Evolutionary conservation across 2,113 vertebrate species (phyloP).

Genomic region (Chaenogobius annularis): DNA sequence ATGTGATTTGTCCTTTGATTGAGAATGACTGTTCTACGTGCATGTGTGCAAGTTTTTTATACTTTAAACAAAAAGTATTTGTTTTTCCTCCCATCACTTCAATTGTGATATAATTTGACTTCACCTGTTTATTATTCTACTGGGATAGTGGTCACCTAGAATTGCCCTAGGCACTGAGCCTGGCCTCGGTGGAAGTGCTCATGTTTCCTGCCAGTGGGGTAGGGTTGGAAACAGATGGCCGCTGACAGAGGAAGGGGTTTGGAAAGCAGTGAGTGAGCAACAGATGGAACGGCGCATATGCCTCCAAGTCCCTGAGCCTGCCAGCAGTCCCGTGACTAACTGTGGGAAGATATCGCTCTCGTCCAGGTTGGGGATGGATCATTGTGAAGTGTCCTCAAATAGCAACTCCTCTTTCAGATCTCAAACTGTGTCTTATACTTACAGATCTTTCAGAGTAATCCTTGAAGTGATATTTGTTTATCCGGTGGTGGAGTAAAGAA

Average conservation of each 20-base stretch:
- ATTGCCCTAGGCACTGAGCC: slow-evolving; percentile 44
- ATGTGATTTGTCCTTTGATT: background rate
- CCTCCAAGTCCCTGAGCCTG: slow-evolving; percentile 74
- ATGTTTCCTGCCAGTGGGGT: slow-evolving; percentile 76
- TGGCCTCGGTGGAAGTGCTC: slow-evolving; percentile 67
- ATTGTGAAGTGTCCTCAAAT: slow-evolving; percentile 54
- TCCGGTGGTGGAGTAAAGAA: slow-evolving; percentile 23
- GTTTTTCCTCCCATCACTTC: background rate
- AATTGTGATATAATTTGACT: background rate
- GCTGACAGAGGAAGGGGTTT: slow-evolving; percentile 75
- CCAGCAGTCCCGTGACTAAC: slow-evolving; percentile 79
- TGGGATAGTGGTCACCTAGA: slow-evolving; percentile 23
- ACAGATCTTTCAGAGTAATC: background rate
- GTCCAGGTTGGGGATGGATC: slow-evolving; percentile 63
- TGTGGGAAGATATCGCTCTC: slow-evolving; percentile 70
- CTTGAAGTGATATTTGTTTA: slow-evolving; percentile 19
- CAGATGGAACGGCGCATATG: slow-evolving; percentile 78
- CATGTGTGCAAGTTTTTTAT: background rate
- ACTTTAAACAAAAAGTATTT: no score
- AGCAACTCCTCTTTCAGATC: slow-evolving; percentile 43
- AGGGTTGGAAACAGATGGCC: slow-evolving; percentile 81
- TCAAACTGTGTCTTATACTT: slow-evolving; percentile 19
- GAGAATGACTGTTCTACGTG: background rate
- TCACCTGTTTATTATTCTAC: slow-evolving; percentile 8
- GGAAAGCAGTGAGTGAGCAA: slow-evolving; percentile 74